Evolutionary conservation across 2,113 vertebrate species (phyloP), one percentile per base, ranked within the genome.

Genomic region (Paramormyrops kingsleyae): DNA sequence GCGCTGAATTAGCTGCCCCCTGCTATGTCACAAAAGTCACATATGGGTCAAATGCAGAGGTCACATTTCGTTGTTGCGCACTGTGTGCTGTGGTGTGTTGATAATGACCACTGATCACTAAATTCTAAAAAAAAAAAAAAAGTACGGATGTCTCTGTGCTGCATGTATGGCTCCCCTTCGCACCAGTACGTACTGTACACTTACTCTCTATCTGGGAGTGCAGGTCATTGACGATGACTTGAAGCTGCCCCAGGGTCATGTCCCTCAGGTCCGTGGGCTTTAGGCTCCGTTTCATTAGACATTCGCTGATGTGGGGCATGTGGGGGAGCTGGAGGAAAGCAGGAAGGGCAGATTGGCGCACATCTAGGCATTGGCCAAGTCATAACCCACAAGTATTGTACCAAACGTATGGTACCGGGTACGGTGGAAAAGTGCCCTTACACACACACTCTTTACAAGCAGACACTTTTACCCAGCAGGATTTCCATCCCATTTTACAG

Each of bases 191-290:
- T 77, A 56, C 39, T 35, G 10, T 21, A n/a, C 24, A 94, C 97
- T 97, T 95, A 99, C 99, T 99, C 93, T 99, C 99, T 88, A 99
- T 99, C 95, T 99, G 99, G 91, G 99, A 99, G 94, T 99, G 99
- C 77, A 99, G 97, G 93, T 99, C 98, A 5, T 99, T 99, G 94
- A 99, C 98, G 87, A 99, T 99, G 94, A 99, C 98, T 92, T 99
- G 98, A 10, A 99, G 97, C 94, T 99, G 99, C 88, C 99, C 99
- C 0, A 98, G 93, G 1, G 97, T 99, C 99, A 99, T 99, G 93
- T 98, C 99, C 94, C 98, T 95, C 92, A 99, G 93, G 93, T 99
- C 99, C 1, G 97, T 94, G 90, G 97, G 97, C 92, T 99, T 99
- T 91, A 99, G 93, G 90, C 97, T 99, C 91, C 98, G 97, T 92